Base-by-base conservation (phyloP, 2,113 vertebrate species). In the Centropus bengalensis region DNA sequence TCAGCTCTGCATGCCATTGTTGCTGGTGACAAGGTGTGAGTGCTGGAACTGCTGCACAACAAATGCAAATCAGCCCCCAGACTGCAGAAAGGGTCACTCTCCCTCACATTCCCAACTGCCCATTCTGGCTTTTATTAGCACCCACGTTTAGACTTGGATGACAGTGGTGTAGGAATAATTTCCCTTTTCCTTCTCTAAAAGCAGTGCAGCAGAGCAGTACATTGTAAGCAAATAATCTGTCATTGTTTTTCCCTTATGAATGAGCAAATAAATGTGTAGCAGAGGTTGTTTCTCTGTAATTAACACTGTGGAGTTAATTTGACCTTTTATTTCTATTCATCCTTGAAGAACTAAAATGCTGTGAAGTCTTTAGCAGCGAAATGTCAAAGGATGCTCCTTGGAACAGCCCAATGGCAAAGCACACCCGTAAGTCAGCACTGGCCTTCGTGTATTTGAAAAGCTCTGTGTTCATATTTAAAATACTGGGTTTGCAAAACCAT, bases 341-440 rank as follows among this genome's bases (percentile, higher is more conserved):
- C 68, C 32, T 15, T 62, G 26, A n/a, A 62, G 97, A 96, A 92
- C 30, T 21, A 75, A 24, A 42, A 73, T 42, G 64, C 95, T 24
- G 47, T 82, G 54, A n/a, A 64, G 12, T 95, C 95, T 26, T 98
- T 96, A 56, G 69, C 52, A 73, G 95, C 84, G 0, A 87, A 94
- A 38, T 97, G 97, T 75, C 96, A 94, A 21, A 84, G 73, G 94
- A 95, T 7, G 98, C 97, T 30, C 96, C 96, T 24, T 98, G 97
- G 97, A 95, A 96, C 88, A 96, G 44, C 45, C 83, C 84, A 6
- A 68, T 95, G 96, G 97, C 97, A 8, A 40, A 77, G 19, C 97
- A 97, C 71, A 94, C 78, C 67, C 68, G 97, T 98, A 96, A 44
- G 98, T 93, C 42, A 40, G 32, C 12, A 18, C 11, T 66, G 13